These are phyloP conservation scores for Xiphophorus birchmanni DNA, from an alignment of 2,797 vertebrate genomes.

Conservation along the genomic window DNA sequence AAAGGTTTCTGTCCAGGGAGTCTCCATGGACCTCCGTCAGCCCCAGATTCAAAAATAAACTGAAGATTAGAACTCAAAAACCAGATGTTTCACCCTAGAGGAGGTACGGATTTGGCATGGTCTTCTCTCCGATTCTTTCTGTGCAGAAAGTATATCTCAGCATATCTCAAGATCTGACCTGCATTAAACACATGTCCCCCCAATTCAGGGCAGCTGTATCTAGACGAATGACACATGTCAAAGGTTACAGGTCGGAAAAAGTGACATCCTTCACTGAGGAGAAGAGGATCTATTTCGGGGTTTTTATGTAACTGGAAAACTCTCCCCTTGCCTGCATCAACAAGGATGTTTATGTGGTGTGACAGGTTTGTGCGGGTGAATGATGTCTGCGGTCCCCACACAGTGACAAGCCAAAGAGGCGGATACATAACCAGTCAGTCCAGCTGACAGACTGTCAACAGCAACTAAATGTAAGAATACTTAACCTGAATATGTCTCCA, in stretches of 20 bases:
- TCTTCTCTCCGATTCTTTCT: conserved; percentile 36
- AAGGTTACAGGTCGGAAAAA: conserved; percentile 51
- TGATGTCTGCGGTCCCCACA: conserved; percentile 51
- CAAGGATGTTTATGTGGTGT: conserved; percentile 54
- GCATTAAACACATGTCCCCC: conserved; percentile 37
- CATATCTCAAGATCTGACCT: conserved; percentile 44
- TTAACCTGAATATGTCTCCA: conserved; percentile 48
- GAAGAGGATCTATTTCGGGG: conserved; percentile 32
- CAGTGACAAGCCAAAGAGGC: conserved; percentile 60
- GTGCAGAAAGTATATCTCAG: conserved; percentile 45
- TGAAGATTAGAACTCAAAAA: conserved; percentile 55
- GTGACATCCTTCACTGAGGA: conserved; percentile 34
- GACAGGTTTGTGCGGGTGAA: conserved; percentile 57
- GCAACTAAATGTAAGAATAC: conserved; percentile 45
- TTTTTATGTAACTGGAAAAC: conserved; percentile 28
- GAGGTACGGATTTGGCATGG: conserved; percentile 46
- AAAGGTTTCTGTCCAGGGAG: conserved; percentile 18
- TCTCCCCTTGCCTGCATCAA: conserved; percentile 37
- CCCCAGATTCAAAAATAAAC: conserved; percentile 65
- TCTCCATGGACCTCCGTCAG: conserved; percentile 40
- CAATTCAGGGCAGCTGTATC: conserved; percentile 32
- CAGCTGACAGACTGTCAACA: conserved; percentile 57
- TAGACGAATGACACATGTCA: conserved; percentile 50
- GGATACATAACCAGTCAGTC: conserved; percentile 40
- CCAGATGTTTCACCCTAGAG: conserved; percentile 45